phyloP scores from a whole-genome alignment of 2,113 vertebrate genomes.

The Oceanodroma tethys region DNA sequence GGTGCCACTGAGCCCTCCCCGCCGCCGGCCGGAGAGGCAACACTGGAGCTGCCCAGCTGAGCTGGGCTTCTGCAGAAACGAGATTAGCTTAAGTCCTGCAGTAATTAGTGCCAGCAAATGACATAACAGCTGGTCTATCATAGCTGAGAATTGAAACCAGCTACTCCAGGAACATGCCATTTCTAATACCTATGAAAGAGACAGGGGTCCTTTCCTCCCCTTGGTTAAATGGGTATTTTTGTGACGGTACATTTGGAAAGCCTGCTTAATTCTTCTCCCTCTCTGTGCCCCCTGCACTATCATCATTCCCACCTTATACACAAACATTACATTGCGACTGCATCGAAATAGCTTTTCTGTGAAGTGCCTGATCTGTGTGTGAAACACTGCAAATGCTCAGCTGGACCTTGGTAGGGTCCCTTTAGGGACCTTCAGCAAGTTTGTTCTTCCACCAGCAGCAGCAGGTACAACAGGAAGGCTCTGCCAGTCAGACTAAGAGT shows the following conservation, averaged over 20 bases:
- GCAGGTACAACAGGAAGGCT: background rate
- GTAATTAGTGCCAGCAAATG: background rate
- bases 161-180: background rate
- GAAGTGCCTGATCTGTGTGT: background rate
- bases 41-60: background rate
- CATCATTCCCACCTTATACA: background rate
- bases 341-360: background rate
- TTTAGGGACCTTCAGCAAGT: background rate
- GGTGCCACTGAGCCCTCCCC: rapidly evolving
- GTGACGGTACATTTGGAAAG: background rate
- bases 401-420: background rate
- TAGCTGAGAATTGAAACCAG: background rate
- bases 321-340: background rate
- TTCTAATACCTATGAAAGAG: background rate
- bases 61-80: background rate
- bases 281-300: background rate
- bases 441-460: background rate
- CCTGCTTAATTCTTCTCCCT: background rate
- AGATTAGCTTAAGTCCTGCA: background rate
- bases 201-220: rapidly evolving
- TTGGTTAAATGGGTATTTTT: background rate
- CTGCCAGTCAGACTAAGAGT: background rate
- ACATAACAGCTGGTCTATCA: background rate
- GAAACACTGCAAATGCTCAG: background rate
- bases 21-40: background rate